Conservation (phyloP, 2,888 invertebrate species). For the Willowsia nigromaculata region DNA sequence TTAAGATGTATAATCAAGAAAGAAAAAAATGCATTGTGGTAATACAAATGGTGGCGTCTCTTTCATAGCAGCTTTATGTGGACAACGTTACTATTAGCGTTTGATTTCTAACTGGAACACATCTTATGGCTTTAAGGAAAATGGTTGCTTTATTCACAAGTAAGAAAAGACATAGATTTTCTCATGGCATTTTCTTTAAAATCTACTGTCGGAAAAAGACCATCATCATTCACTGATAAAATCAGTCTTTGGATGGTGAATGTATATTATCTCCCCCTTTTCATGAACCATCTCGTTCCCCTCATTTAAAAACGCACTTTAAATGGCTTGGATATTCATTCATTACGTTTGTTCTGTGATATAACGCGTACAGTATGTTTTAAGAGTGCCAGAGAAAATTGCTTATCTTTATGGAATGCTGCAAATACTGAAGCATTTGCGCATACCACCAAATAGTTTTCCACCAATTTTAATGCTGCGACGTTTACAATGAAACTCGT, state of each 20-base stretch:
- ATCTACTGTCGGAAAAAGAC: neutral
- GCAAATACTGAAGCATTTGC: too few species aligned
- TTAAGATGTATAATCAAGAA: too few species aligned
- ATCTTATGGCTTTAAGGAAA: neutral
- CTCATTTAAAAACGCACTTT: neutral
- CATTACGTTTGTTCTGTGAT: neutral
- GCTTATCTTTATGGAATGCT: too few species aligned
- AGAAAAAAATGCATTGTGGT: too few species aligned
- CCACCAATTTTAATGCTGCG: too few species aligned
- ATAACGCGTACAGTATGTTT: neutral
- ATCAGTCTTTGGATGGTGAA: conserved; percentile 48
- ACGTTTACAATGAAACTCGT: too few species aligned
- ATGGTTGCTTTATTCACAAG: neutral
- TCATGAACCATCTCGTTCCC: neutral
- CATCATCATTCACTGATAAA: conserved; percentile 58
- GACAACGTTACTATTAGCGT: neutral
- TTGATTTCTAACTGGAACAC: neutral
- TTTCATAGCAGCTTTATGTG: neutral
- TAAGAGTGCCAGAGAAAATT: neutral
- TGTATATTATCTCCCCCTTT: conserved; percentile 16
- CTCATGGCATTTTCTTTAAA: neutral
- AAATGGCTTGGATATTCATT: neutral
- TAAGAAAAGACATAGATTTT: neutral
- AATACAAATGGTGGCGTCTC: neutral
- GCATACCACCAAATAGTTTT: too few species aligned